Evolutionary conservation across 1,140 invertebrate genomes (phyloP), one percentile per base, ranked within the genome.

Genomic region (Neelides sp.): DNA sequence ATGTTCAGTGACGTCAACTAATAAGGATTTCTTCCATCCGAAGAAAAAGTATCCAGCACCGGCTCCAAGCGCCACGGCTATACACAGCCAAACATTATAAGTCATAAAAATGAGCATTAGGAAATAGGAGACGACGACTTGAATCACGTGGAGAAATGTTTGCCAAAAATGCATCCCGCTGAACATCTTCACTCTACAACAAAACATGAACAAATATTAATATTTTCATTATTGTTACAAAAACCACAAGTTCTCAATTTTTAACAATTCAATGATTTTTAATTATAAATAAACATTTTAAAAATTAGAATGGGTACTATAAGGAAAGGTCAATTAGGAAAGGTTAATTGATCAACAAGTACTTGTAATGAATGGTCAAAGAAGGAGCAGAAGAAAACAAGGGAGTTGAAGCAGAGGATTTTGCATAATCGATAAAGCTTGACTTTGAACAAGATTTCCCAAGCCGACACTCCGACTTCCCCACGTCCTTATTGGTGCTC

Each of bases 21-120:
- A 66, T 2, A 72, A 61, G 0, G 71, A 64, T 58, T 75, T 73
- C 34, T 70, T 72, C 78, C 78, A 80, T 4, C 75, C 71, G 49
- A 83, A 79, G 4, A 78, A 55, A 62, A 80, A 80, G 63, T 80
- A 82, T 0, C 80, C 79, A 1, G 74, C 24, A 4, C 70, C 74
- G 20, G 76, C 72, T 1, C 82, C 82, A 4, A 78, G 30, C 2
- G 75, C 66, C 0, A 81, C 66, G 0, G 78, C 73, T 0, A 79
- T 37, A 53, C 78, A 80, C 0, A 84, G 66, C 72, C 78, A 84
- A 35, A 75, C 71, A 58, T 83, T 84, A 67, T 80, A 84, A 0
- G 80, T 83, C 82, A 84, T 84, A 61, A 82, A 82, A 50, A 82
- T 75, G 47, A 84, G 67, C 82, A 84, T 84, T 1, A 83, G 69